Percentiles rank a stretch among this genome's conserved stretches.
phyloP scores from a whole-genome alignment of 2,888 invertebrate genomes.

The Drosophila colorata region DNA sequence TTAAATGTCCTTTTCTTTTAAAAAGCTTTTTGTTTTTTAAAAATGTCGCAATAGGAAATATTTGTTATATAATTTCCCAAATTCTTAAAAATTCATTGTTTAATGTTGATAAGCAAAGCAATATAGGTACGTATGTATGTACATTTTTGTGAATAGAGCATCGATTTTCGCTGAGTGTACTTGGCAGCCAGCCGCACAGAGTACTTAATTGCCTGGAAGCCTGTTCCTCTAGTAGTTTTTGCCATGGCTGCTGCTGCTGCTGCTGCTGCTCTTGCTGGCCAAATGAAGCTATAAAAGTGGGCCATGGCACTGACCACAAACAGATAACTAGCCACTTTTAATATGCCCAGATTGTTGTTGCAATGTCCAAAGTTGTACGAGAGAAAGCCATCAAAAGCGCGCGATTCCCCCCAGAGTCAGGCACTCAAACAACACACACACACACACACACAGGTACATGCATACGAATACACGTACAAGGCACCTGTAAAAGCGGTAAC shows the following conservation, averaged over 20 bases:
- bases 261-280: constrained; percentile 37
- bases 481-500: constrained; percentile 44
- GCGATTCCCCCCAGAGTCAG: constrained; percentile 62
- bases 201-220: constrained; percentile 43
- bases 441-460: constrained; percentile 3
- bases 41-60: no score
- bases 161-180: constrained; percentile 28
- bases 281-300: constrained; percentile 78
- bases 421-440: constrained; percentile 53
- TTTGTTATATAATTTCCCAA: no score
- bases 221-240: constrained; percentile 25
- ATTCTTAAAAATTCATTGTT: background rate
- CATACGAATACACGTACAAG: constrained; percentile 13
- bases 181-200: constrained; percentile 2
- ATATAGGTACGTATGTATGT: no score
- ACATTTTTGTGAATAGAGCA: constrained; percentile 2
- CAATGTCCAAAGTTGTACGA: constrained; percentile 67
- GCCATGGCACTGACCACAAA: constrained; percentile 67
- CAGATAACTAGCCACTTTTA: constrained; percentile 66
- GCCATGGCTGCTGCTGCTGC: constrained; percentile 7
- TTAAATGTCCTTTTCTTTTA: no score
- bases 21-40: no score
- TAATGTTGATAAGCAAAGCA: background rate
- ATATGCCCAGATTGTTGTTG: constrained; percentile 54
- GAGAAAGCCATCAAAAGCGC: constrained; percentile 76